phyloP scores from a whole-genome alignment of 2,888 invertebrate species.

The Parochlus steinenii region DNA sequence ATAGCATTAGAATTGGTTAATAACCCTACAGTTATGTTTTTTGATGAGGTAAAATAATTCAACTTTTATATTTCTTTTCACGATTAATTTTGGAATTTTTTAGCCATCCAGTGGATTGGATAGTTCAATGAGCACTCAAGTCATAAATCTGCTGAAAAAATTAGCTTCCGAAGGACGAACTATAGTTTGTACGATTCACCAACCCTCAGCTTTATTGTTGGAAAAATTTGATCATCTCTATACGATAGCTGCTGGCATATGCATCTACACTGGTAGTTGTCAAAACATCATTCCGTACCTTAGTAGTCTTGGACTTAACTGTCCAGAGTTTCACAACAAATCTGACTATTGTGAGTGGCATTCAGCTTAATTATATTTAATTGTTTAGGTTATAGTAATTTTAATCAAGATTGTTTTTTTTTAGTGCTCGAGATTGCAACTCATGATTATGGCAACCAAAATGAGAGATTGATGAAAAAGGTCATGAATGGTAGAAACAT shows the following conservation, averaged over 20 bases:
- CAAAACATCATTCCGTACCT: constrained; percentile 61
- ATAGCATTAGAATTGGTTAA: constrained; percentile 81
- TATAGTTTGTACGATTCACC: constrained; percentile 68
- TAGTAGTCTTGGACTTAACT: constrained; percentile 46
- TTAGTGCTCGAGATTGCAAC: constrained; percentile 50
- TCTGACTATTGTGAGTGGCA: constrained; percentile 66
- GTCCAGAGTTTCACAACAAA: constrained; percentile 82
- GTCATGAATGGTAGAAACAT: constrained; percentile 39
- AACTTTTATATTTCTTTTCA: too few relatives aligned
- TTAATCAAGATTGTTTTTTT: constrained; percentile 6
- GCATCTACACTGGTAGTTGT: constrained; percentile 66
- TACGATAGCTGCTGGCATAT: constrained; percentile 61
- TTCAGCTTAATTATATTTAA: constrained; percentile 6
- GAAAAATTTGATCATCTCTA: constrained; percentile 82
- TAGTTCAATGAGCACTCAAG: constrained; percentile 67
- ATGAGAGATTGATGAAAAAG: constrained; percentile 32
- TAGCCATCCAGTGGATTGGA: constrained; percentile 52
- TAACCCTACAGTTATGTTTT: constrained; percentile 83
- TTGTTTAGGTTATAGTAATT: background rate
- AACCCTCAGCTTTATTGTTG: constrained; percentile 73
- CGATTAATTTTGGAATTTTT: too few relatives aligned
- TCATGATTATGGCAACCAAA: constrained; percentile 46
- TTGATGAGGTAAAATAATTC: constrained; percentile 95
- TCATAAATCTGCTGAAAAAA: constrained; percentile 60
- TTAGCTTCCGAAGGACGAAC: constrained; percentile 72